phyloP scores from a whole-genome alignment of 2,888 invertebrate genomes.

The Arenicola marina region DNA sequence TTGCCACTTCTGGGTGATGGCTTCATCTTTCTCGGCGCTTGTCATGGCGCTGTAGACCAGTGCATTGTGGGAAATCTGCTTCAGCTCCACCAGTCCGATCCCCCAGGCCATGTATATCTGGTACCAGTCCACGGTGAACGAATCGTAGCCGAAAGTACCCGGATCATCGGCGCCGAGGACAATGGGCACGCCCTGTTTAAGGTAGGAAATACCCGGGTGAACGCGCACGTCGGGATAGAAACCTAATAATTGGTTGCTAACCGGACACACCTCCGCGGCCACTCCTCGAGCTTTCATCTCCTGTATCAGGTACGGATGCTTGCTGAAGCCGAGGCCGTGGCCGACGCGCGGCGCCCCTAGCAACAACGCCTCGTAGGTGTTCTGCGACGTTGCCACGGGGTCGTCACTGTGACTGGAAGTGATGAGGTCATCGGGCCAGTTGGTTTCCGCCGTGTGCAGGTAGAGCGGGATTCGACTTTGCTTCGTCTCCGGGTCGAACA shows the following conservation, averaged over 20 bases:
- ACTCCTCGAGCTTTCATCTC: constrained; percentile 22
- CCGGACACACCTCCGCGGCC: constrained; percentile 34
- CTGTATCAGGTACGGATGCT: constrained; percentile 33
- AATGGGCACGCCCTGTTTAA: constrained; percentile 32
- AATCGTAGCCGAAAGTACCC: constrained; percentile 40
- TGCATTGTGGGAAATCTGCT: constrained; percentile 34
- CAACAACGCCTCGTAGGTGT: constrained; percentile 36
- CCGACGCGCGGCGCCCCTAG: constrained; percentile 34
- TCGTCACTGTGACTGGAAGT: constrained; percentile 20
- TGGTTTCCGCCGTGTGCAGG: constrained; percentile 36
- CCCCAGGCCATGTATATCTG: constrained; percentile 39
- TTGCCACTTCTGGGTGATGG: constrained; percentile 31
- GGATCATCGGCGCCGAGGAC: constrained; percentile 39
- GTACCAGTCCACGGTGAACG: constrained; percentile 40
- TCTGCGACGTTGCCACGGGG: constrained; percentile 33
- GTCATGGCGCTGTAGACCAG: constrained; percentile 33
- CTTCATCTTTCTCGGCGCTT: constrained; percentile 19
- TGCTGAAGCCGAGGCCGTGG: constrained; percentile 35
- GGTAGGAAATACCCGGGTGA: constrained; percentile 34
- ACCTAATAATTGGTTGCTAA: constrained; percentile 38
- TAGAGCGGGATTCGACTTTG: constrained; percentile 23
- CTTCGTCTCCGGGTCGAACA: constrained; percentile 12
- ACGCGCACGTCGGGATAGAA: constrained; percentile 35
- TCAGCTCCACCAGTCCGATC: constrained; percentile 35
- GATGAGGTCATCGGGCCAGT: constrained; percentile 33